Conservation (phyloP, 2,888 invertebrate genomes). For the Drosophila melanosoma region DNA sequence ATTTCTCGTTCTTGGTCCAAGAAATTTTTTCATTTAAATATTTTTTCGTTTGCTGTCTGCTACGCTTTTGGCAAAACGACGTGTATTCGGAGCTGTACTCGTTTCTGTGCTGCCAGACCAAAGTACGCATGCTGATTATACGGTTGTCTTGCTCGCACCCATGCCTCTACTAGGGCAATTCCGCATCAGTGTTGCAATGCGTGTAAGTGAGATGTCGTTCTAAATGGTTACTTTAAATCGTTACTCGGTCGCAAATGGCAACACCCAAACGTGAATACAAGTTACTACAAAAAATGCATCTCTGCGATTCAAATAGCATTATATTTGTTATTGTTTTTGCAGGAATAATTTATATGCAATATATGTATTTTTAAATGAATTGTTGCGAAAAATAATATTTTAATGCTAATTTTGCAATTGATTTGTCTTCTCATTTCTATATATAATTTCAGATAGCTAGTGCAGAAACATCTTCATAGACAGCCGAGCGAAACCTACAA, state of each 20-base stretch:
- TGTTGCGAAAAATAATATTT: not conserved
- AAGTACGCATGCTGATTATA: constrained; percentile 61
- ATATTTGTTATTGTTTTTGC: constrained; percentile 47
- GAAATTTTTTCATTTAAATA: constrained; percentile 73
- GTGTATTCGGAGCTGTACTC: constrained; percentile 80
- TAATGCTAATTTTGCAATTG: not conserved
- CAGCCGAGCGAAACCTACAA: not conserved
- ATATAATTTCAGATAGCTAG: not conserved
- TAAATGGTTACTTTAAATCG: constrained; percentile 56
- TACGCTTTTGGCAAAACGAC: constrained; percentile 79
- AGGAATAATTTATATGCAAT: not conserved
- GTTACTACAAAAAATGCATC: constrained; percentile 62
- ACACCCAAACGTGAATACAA: constrained; percentile 37
- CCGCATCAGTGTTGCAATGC: constrained; percentile 49
- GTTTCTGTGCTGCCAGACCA: constrained; percentile 74
- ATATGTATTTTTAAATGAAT: not conserved
- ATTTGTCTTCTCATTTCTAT: not conserved
- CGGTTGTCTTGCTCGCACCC: constrained; percentile 50
- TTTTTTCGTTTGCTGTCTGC: constrained; percentile 72
- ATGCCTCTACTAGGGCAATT: constrained; percentile 36
- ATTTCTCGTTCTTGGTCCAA: constrained; percentile 67
- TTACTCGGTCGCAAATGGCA: constrained; percentile 50
- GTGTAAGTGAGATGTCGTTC: constrained; percentile 60
- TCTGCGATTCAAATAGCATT: constrained; percentile 37
- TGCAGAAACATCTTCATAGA: not conserved